These are phyloP conservation scores for Etheostoma nigrum DNA, from an alignment of 2,797 vertebrate genomes.

Conservation along the genomic window DNA sequence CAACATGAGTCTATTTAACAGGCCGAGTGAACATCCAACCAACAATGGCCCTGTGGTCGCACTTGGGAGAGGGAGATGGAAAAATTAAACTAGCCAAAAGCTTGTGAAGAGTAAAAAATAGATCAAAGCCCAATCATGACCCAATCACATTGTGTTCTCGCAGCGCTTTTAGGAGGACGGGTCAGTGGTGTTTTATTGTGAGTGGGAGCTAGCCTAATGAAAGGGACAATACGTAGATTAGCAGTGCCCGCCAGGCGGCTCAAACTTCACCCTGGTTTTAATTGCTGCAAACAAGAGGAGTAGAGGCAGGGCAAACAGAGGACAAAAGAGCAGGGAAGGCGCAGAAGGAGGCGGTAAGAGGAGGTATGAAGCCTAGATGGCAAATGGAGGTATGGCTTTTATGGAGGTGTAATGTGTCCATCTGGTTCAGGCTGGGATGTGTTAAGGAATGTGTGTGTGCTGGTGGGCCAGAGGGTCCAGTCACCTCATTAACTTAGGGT, in stretches of 20 bases:
- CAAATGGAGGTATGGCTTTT: conserved; percentile 63
- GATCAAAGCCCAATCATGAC: conserved; percentile 91
- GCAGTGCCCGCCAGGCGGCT: conserved; percentile 89
- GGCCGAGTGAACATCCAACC: conserved; percentile 71
- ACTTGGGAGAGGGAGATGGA: conserved; percentile 59
- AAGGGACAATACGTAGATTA: conserved; percentile 91
- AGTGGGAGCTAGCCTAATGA: conserved; percentile 89
- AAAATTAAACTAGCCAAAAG: conserved; percentile 41
- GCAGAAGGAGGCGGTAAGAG: conserved; percentile 63
- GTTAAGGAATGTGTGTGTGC: conserved; percentile 53
- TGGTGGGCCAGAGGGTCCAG: conserved; percentile 34
- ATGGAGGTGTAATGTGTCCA: conserved; percentile 57
- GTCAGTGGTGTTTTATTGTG: conserved; percentile 87
- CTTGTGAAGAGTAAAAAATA: conserved; percentile 73
- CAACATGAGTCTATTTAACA: conserved; percentile 40
- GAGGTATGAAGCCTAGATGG: conserved; percentile 45
- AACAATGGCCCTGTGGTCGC: conserved; percentile 74
- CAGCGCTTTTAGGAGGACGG: conserved; percentile 85
- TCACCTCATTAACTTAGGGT: conserved; percentile 32
- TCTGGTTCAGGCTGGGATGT: conserved; percentile 52
- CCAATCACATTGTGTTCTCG: conserved; percentile 86
- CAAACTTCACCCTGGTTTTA: conserved; percentile 89
- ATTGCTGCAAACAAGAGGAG: conserved; percentile 88
- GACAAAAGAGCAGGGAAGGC: conserved; percentile 81
- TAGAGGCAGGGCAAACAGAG: conserved; percentile 85